Evolutionary conservation across 2,113 vertebrate species (phyloP), one percentile per base, ranked within the genome.

Genomic region (Forbesichthys agassizii): DNA sequence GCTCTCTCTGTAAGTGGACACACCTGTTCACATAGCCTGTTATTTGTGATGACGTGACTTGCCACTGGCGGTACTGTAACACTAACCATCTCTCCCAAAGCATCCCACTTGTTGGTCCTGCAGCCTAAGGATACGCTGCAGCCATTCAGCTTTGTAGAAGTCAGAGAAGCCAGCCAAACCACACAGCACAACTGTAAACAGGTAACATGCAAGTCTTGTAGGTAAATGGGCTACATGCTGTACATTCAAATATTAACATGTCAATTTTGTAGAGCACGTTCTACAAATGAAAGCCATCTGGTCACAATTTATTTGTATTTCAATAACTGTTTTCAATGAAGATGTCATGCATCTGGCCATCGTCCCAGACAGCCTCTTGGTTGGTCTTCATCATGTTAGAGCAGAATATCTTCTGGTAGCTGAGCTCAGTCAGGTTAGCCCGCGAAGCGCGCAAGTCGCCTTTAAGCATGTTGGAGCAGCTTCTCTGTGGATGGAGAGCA

Each of bases 311-410:
- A 27, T 42, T 5, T 42, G 36, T 42, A 42, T 42, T 42, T 42
- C 36, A 59, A 33, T 11, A 33, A 94, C 93, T 93, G 86, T 94
- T 93, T 73, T 96, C 94, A 3, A 93, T 92, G 86, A 96, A 96
- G 89, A 95, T 86, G 79, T 96, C 94, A 3, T 72, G 85, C 5
- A 73, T 90, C 2, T 88, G 88, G 1, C 83, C 80, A 0, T 86
- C 71, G 0, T 85, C 74, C 7, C 16, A 78, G 67, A 92, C 75
- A 0, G 90, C 88, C 69, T 92, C 88, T 77, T 68, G 75, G 86
- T 95, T 96, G 86, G 90, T 74, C 72, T 92, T 92, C 93, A 95
- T 94, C 94, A 95, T 95, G 88, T 94, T 95, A 80, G 94, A 93
- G 54, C 95, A 96, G 90, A 94, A 95, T 73, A 94, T 84, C 71